These are phyloP conservation scores for Pristionchus japonicus DNA, from an alignment of 2,888 invertebrate genomes.

Conservation along the genomic window DNA sequence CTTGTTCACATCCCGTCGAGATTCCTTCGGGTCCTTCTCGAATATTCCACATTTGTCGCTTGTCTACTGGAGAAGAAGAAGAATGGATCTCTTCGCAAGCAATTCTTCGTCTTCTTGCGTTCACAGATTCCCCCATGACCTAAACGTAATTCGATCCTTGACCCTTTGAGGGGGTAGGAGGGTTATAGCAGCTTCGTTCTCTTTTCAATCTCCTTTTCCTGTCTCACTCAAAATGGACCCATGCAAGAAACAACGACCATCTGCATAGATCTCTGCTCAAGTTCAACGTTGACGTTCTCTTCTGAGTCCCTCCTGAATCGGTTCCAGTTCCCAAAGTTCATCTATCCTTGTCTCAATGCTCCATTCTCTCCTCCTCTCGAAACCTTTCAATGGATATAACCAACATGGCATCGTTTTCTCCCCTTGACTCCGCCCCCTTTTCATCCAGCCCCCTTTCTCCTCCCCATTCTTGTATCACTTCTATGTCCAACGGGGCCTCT, in stretches of 20 bases:
- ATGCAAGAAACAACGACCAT: neutral
- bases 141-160: neutral
- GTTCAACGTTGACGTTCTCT: no score
- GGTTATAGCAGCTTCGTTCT: neutral
- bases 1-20: neutral
- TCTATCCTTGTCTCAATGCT: neutral
- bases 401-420: neutral
- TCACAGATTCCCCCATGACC: neutral
- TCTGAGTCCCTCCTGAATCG: neutral
- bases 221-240: neutral
- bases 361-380: neutral
- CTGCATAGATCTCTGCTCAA: neutral
- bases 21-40: neutral
- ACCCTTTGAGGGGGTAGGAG: neutral
- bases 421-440: constrained; percentile 11
- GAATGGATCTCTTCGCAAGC: neutral
- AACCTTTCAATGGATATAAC: neutral
- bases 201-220: neutral
- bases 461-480: constrained; percentile 3
- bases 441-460: neutral
- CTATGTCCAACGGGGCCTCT: neutral
- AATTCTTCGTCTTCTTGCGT: neutral
- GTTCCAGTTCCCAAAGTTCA: neutral
- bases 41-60: neutral
- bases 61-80: neutral